A percentile compares a stretch with the other conserved stretches of the same genome.
Conservation (phyloP, 2,113 vertebrate genomes). For the Prionailurus bengalensis region DNA sequence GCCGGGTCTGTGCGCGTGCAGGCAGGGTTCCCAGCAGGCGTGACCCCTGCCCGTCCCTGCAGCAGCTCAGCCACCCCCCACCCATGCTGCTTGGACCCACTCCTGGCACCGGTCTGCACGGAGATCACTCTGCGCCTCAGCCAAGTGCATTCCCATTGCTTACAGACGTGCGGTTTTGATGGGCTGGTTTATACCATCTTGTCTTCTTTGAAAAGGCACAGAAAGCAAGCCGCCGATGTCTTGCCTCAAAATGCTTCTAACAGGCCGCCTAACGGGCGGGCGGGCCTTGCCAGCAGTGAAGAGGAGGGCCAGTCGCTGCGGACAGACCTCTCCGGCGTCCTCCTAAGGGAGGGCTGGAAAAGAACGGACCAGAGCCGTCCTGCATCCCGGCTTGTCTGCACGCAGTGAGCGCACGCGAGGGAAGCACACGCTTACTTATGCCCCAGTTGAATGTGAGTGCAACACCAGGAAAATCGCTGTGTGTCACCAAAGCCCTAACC, state of each 20-base stretch:
- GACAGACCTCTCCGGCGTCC: not conserved
- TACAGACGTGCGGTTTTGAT: not conserved
- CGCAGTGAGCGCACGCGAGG: not conserved
- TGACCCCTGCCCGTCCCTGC: not conserved
- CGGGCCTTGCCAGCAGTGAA: not conserved
- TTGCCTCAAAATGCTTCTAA: not conserved
- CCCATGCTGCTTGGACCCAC: not conserved
- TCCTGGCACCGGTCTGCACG: not conserved
- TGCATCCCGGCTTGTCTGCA: accelerated
- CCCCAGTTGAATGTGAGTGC: not conserved
- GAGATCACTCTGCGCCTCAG: accelerated
- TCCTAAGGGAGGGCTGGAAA: too few species aligned
- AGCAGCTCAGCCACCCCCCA: not conserved
- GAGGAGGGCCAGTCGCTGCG: not conserved
- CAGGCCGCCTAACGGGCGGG: not conserved
- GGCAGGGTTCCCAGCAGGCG: too few species aligned
- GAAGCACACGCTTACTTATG: not conserved
- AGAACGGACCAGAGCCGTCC: not conserved
- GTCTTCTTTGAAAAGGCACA: not conserved
- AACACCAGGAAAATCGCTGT: not conserved
- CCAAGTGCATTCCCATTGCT: not conserved
- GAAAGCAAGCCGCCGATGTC: not conserved
- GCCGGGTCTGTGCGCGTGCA: accelerated
- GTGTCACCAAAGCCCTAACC: not conserved
- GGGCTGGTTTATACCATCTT: not conserved